Evolutionary conservation across 1,140 invertebrate genomes (phyloP).

Genomic region (Brachionus asplanchnoidis): DNA sequence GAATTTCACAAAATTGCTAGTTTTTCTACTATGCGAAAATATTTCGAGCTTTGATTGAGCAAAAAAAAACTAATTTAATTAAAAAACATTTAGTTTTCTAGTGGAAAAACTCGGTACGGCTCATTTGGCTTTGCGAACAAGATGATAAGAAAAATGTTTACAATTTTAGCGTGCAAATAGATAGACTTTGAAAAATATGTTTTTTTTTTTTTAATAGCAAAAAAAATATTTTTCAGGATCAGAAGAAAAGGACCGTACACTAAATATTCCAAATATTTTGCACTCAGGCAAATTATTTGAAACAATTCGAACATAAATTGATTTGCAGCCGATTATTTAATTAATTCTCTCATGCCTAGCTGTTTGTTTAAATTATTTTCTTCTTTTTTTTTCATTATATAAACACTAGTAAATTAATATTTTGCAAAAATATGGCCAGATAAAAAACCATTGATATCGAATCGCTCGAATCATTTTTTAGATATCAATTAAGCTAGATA

Average conservation of each 20-base stretch:
- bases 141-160: not conserved
- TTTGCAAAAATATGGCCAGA: not conserved
- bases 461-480: slow-evolving; percentile 1
- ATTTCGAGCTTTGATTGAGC: not conserved
- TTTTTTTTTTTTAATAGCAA: not conserved
- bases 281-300: not conserved
- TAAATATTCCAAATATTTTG: not conserved
- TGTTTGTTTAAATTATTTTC: not conserved
- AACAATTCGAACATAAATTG: not conserved
- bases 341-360: not conserved
- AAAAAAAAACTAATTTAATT: not conserved
- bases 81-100: not conserved
- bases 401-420: not conserved
- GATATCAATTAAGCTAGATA: not conserved
- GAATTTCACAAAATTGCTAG: slow-evolving; percentile 11
- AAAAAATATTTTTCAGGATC: not conserved
- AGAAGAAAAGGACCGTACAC: not conserved
- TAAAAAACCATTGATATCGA: not conserved
- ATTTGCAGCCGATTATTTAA: not conserved
- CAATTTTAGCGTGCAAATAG: not conserved
- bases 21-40: not conserved
- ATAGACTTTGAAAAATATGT: not conserved
- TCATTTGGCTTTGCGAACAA: not conserved
- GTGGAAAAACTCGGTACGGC: not conserved
- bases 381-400: not conserved